Evolutionary conservation across 1,140 invertebrate genomes (phyloP).

Genomic region (Tenebrio molitor): DNA sequence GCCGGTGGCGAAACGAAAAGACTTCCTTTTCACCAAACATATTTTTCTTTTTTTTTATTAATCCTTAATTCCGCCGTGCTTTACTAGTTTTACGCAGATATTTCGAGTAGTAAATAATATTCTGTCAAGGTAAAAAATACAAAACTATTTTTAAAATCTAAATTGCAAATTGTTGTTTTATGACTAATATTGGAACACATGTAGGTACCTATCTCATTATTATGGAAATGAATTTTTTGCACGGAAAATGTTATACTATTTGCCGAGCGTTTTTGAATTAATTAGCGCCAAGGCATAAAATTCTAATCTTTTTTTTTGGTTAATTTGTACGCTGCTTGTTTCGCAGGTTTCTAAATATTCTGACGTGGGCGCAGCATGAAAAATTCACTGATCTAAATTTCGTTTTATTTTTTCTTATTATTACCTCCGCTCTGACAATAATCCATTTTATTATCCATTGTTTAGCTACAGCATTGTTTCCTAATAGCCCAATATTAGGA

Average conservation of each 20-base stretch:
- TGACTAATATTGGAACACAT: constrained; percentile 36
- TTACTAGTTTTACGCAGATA: not conserved
- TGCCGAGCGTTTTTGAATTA: constrained; percentile 2
- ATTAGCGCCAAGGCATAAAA: constrained; percentile 8
- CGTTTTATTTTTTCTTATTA: constrained; percentile 7
- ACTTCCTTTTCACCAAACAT: constrained; percentile 4
- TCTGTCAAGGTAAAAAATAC: constrained; percentile 3
- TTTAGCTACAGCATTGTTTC: constrained; percentile 17
- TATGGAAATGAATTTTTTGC: constrained; percentile 36
- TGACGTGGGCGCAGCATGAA: not conserved
- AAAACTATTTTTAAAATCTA: constrained; percentile 28
- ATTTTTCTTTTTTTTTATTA: constrained; percentile 7
- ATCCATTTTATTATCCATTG: constrained; percentile 32
- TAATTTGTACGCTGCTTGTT: not conserved
- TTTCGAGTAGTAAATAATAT: constrained; percentile 5
- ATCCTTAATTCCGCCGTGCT: not conserved
- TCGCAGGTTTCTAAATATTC: not conserved
- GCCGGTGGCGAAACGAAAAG: not conserved
- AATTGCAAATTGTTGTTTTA: constrained; percentile 28
- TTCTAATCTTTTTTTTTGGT: not conserved
- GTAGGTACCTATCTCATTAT: constrained; percentile 36
- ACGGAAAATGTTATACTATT: constrained; percentile 21
- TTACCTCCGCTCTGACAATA: constrained; percentile 22
- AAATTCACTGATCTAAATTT: constrained; percentile 14
- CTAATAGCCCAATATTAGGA: constrained; percentile 10